Conservation (phyloP, 2,797 vertebrate genomes). For the Sphaeramia orbicularis region DNA sequence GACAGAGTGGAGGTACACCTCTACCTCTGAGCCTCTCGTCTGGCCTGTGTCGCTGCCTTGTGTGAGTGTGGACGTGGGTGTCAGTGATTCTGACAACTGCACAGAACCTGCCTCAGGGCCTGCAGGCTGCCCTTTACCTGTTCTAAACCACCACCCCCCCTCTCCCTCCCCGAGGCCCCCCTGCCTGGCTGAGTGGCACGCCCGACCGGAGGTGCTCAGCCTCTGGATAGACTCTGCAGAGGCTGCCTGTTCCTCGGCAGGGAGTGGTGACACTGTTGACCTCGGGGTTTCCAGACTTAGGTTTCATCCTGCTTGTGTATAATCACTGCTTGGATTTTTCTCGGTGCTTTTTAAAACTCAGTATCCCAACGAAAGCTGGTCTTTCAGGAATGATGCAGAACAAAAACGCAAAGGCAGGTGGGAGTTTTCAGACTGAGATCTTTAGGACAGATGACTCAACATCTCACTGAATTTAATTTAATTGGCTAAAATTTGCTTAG, state of each 20-base stretch:
- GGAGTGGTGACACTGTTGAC: constrained; percentile 39
- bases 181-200: constrained; percentile 51
- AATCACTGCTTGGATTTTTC: not conserved
- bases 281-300: constrained; percentile 10
- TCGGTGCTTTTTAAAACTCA: constrained; percentile 20
- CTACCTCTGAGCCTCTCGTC: constrained; percentile 25
- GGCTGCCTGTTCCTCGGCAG: constrained; percentile 34
- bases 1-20: constrained; percentile 12
- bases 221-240: constrained; percentile 38
- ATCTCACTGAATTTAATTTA: too few relatives aligned
- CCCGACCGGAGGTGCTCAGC: constrained; percentile 46
- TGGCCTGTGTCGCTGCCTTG: constrained; percentile 30
- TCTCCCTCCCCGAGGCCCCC: constrained; percentile 7
- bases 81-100: constrained; percentile 71
- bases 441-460: too few relatives aligned
- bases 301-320: constrained; percentile 22
- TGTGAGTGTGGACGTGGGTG: constrained; percentile 36
- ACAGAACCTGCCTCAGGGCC: constrained; percentile 48
- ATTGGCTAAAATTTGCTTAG: too few relatives aligned
- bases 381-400: too few relatives aligned
- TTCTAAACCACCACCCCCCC: not conserved
- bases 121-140: constrained; percentile 51
- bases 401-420: too few relatives aligned
- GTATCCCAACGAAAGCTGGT: not conserved
- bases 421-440: too few relatives aligned